phyloP scores from a whole-genome alignment of 2,888 invertebrate species.

The Escarpia spicata region DNA sequence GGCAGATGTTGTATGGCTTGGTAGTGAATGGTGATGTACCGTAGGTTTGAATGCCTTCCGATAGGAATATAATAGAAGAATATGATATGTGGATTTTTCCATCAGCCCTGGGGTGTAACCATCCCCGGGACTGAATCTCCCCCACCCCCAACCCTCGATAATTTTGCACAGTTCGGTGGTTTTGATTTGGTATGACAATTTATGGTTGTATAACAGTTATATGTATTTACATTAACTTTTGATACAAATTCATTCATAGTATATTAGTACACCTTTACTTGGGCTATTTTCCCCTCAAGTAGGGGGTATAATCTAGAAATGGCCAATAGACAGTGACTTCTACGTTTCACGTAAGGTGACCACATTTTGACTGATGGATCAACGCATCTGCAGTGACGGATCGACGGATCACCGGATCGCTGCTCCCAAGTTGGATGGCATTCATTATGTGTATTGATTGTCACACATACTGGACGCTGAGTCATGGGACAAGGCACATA shows the following conservation, averaged over 20 bases:
- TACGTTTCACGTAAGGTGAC: not conserved
- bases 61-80: not conserved
- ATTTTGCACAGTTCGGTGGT: not conserved
- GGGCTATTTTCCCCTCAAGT: no score
- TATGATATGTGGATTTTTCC: not conserved
- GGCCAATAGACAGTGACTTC: not conserved
- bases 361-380: not conserved
- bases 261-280: no score
- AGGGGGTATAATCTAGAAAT: not conserved
- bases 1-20: not conserved
- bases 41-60: no score
- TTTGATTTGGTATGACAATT: no score
- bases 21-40: no score
- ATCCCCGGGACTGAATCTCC: not conserved
- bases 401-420: not conserved
- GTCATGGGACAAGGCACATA: not conserved
- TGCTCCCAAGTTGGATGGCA: slow-evolving; percentile 16
- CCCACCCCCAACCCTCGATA: no score
- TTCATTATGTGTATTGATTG: slow-evolving; percentile 16
- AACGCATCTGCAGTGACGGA: not conserved
- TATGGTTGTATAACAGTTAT: no score
- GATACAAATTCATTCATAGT: no score
- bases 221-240: no score
- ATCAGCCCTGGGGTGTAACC: not conserved
- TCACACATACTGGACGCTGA: not conserved